These are phyloP conservation scores for Gari tellinella DNA, from an alignment of 2,888 invertebrate genomes.

Conservation along the genomic window DNA sequence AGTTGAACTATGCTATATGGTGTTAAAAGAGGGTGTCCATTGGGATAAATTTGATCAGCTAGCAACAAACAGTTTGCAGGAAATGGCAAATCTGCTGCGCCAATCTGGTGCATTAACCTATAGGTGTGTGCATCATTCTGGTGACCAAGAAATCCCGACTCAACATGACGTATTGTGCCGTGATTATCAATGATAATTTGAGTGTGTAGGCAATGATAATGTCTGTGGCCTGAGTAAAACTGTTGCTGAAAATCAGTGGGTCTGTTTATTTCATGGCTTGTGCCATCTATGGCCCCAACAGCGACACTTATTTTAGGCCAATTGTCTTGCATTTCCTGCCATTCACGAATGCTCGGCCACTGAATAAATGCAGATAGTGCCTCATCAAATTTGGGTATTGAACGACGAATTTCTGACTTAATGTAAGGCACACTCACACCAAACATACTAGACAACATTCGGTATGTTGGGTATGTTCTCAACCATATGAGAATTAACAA, in stretches of 20 bases:
- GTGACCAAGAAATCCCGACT: constrained; percentile 12
- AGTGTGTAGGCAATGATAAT: not conserved
- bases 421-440: too few species aligned
- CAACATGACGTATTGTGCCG: constrained; percentile 3
- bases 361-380: too few species aligned
- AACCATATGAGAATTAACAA: too few species aligned
- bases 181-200: constrained; percentile 2
- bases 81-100: constrained; percentile 4
- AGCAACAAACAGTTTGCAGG: constrained; percentile 4
- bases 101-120: constrained; percentile 2
- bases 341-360: too few species aligned
- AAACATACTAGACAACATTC: too few species aligned
- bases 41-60: constrained; percentile 11
- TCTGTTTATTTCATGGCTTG: constrained; percentile 15
- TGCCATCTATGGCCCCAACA: constrained; percentile 24
- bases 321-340: too few species aligned
- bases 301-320: constrained; percentile 1
- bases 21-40: constrained; percentile 1
- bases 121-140: constrained; percentile 9
- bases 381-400: too few species aligned
- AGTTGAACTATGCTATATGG: constrained; percentile 4
- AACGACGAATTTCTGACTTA: too few species aligned
- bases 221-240: constrained; percentile 2
- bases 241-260: constrained; percentile 4
- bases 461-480: too few species aligned